Evolutionary conservation across 2,797 vertebrate species (phyloP).

Genomic region (Syngnathus rostellatus): DNA sequence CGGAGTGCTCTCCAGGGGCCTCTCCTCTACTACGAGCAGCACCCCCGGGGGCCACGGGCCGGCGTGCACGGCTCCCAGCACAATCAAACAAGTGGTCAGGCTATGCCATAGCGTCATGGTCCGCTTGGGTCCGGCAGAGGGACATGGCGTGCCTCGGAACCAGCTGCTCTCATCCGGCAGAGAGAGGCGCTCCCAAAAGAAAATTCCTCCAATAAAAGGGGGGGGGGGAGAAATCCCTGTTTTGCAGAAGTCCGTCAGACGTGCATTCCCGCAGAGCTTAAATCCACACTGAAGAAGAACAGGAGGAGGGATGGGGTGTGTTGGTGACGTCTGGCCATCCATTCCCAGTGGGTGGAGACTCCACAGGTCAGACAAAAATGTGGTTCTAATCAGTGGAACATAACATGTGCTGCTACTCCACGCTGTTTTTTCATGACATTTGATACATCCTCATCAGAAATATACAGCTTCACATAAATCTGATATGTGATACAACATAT

Average conservation of each 20-base stretch:
- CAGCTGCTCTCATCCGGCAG: slow-evolving; percentile 33
- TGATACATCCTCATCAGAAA: neutral
- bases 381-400: slow-evolving; percentile 5
- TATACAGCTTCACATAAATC: neutral
- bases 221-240: neutral
- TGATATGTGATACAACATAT: neutral
- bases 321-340: slow-evolving; percentile 46
- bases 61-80: slow-evolving; percentile 51
- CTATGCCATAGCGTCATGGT: slow-evolving; percentile 72
- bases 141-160: slow-evolving; percentile 50
- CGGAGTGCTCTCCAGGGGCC: slow-evolving; percentile 44
- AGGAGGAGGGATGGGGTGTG: slow-evolving; percentile 2
- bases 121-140: slow-evolving; percentile 45
- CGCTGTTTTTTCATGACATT: neutral
- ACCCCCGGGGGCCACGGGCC: slow-evolving; percentile 26
- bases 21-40: slow-evolving; percentile 31
- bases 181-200: neutral
- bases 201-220: neutral
- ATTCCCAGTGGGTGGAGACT: slow-evolving; percentile 22
- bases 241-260: neutral
- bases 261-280: neutral
- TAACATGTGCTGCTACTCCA: neutral
- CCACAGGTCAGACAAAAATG: neutral
- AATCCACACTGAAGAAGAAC: slow-evolving; percentile 13
- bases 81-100: slow-evolving; percentile 60